Evolutionary conservation across 1,140 invertebrate genomes (phyloP).

Genomic region (Oryzaephilus surinamensis): DNA sequence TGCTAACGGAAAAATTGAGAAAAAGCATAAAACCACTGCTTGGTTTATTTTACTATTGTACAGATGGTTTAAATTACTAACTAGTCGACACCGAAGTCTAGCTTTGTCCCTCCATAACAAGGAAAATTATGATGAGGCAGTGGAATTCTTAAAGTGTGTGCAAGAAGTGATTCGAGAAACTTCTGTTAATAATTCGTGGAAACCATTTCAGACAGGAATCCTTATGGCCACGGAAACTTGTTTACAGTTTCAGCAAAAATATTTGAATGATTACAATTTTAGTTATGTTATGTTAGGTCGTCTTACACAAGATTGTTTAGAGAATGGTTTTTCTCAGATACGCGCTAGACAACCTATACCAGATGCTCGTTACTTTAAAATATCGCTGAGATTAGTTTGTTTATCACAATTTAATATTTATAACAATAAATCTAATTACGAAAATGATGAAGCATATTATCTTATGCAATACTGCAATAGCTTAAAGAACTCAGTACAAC

Average conservation of each 20-base stretch:
- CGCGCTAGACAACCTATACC: not conserved
- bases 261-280: conserved; percentile 2
- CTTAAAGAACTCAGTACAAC: too few relatives aligned
- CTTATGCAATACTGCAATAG: not conserved
- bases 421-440: not conserved
- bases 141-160: too few relatives aligned
- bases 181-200: not conserved
- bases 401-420: not conserved
- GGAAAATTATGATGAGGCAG: too few relatives aligned
- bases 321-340: not conserved
- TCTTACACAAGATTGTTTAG: not conserved
- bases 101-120: too few relatives aligned
- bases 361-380: not conserved
- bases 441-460: not conserved
- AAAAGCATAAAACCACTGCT: not conserved
- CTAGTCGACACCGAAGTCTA: too few relatives aligned
- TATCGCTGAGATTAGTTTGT: conserved; percentile 2
- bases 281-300: not conserved
- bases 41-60: not conserved
- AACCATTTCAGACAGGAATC: conserved; percentile 1
- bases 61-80: too few relatives aligned
- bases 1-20: not conserved
- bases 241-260: not conserved
- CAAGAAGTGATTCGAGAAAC: too few relatives aligned
- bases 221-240: not conserved